Percentiles rank a stretch among this genome's conserved stretches.
Evolutionary conservation across 2,888 invertebrate species (phyloP).

Genomic region (Drosophila subsilvestris): DNA sequence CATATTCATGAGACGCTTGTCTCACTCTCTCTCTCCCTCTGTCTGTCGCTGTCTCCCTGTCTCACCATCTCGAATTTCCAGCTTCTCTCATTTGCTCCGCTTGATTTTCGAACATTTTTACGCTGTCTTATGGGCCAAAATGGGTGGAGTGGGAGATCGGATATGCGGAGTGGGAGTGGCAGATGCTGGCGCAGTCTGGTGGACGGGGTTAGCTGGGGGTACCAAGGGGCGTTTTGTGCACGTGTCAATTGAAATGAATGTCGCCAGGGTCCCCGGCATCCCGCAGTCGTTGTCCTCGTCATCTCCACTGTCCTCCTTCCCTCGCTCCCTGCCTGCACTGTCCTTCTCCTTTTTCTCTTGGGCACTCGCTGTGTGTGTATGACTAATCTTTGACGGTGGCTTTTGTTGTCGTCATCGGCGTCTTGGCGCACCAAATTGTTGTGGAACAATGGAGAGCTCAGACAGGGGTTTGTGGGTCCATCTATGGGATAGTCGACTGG

Average conservation of each 20-base stretch:
- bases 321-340: conserved; percentile 6
- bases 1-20: conserved; percentile 67
- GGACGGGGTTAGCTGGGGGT: conserved; percentile 22
- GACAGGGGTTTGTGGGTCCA: not conserved
- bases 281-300: conserved; percentile 56
- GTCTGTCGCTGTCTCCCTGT: conserved; percentile 6
- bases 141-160: not conserved
- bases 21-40: conserved; percentile 14
- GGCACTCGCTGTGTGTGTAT: conserved; percentile 53
- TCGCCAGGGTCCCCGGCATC: conserved; percentile 60
- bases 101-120: conserved; percentile 73
- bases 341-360: conserved; percentile 14
- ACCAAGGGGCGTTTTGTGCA: conserved; percentile 62
- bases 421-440: conserved; percentile 34
- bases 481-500: conserved; percentile 6
- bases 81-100: conserved; percentile 64
- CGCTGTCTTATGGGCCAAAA: conserved; percentile 40
- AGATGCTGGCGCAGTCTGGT: not conserved
- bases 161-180: not conserved
- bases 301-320: conserved; percentile 15
- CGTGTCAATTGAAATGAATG: conserved; percentile 82
- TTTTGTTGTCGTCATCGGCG: conserved; percentile 54
- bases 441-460: conserved; percentile 31
- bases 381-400: conserved; percentile 73
- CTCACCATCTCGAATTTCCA: conserved; percentile 16